These are phyloP conservation scores for Tautogolabrus adspersus DNA, from an alignment of 2,113 vertebrate genomes.

Conservation along the genomic window DNA sequence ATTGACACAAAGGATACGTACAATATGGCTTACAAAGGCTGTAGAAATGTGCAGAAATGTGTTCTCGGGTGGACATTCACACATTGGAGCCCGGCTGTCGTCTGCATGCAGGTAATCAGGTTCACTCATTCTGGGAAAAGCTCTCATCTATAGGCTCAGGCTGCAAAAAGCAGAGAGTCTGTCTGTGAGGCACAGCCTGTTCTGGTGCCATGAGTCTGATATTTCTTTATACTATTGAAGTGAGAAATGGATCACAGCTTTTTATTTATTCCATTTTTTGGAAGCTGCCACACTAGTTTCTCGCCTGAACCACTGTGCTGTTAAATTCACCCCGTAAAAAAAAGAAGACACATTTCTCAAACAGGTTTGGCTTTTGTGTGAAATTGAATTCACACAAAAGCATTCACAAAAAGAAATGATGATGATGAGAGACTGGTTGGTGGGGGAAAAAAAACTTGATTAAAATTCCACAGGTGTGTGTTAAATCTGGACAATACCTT, in stretches of 20 bases:
- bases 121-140: neutral
- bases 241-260: slow-evolving; percentile 4
- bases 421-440: neutral
- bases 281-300: neutral
- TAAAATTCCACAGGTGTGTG: neutral
- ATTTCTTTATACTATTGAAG: slow-evolving; percentile 16
- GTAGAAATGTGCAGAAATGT: neutral
- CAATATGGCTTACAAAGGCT: neutral
- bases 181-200: slow-evolving; percentile 26
- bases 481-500: neutral
- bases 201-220: slow-evolving; percentile 13
- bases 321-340: slow-evolving; percentile 11
- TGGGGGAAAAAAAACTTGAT: neutral
- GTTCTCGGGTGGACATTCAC: neutral
- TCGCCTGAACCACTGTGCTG: neutral
- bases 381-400: slow-evolving; percentile 21
- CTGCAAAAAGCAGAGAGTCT: slow-evolving; percentile 1
- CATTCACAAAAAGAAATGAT: neutral
- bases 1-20: neutral
- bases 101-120: slow-evolving; percentile 14
- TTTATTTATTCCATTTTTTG: neutral
- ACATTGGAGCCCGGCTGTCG: neutral
- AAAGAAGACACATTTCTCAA: neutral
- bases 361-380: slow-evolving; percentile 19
- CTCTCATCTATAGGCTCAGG: slow-evolving; percentile 1